A percentile compares a stretch with the other conserved stretches of the same genome.
Evolutionary conservation across 2,888 invertebrate genomes (phyloP).

Genomic region (Horisme vitalbata): DNA sequence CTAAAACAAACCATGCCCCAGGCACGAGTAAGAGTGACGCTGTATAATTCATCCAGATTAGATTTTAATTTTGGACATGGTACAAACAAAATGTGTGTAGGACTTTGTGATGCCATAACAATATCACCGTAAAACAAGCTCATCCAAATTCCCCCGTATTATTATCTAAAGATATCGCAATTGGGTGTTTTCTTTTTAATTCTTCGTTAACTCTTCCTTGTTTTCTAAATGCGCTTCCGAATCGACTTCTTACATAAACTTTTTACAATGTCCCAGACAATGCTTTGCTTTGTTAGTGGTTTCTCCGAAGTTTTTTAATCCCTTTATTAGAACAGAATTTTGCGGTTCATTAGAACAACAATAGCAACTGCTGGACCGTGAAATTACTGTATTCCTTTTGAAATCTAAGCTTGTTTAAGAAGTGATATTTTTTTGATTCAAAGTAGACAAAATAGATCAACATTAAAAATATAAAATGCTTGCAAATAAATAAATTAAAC

Average conservation of each 20-base stretch:
- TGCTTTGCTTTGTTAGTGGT: conserved; percentile 17
- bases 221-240: conserved; percentile 4
- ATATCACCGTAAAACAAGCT: no score
- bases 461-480: no score
- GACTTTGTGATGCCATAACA: no score
- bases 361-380: conserved; percentile 24
- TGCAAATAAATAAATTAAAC: no score
- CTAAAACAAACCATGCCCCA: no score
- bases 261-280: conserved; percentile 15
- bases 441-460: not conserved
- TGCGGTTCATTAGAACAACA: conserved; percentile 30
- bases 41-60: no score
- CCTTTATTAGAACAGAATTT: conserved; percentile 21
- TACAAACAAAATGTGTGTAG: no score
- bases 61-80: no score
- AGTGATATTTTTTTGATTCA: no score
- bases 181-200: not conserved
- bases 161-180: no score
- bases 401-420: conserved; percentile 10
- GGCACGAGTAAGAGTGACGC: no score
- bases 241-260: conserved; percentile 3
- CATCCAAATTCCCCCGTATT: no score
- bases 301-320: conserved; percentile 15
- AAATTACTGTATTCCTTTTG: conserved; percentile 28
- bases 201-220: not conserved